Evolutionary conservation across 2,888 invertebrate genomes (phyloP).

Genomic region (Andricus quercusramuli): DNA sequence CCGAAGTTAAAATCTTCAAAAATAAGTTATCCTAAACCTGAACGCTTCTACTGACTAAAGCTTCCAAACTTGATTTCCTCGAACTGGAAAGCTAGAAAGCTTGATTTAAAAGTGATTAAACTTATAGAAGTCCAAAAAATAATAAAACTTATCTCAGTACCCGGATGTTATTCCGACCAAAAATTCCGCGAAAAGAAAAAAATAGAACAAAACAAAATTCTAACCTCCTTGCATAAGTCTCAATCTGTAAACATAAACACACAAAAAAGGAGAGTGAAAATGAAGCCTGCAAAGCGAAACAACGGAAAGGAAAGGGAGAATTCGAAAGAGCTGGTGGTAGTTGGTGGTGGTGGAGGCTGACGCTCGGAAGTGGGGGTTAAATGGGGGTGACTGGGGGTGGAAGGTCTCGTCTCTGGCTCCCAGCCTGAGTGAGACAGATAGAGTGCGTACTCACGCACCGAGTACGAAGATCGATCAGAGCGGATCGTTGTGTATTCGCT

Average conservation of each 20-base stretch:
- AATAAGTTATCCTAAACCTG: too few relatives aligned
- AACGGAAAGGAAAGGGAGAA: conserved; percentile 1
- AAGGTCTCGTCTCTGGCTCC: neutral
- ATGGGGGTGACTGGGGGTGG: neutral
- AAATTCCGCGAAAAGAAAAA: too few relatives aligned
- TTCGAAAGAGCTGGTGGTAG: neutral
- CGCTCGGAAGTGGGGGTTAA: neutral
- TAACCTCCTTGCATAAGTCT: neutral
- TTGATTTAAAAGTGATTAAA: too few relatives aligned
- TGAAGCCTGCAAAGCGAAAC: neutral
- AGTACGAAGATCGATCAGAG: conserved; percentile 66
- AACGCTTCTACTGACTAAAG: too few relatives aligned
- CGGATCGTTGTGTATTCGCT: conserved; percentile 66
- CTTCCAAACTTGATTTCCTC: too few relatives aligned
- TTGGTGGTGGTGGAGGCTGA: neutral
- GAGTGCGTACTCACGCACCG: conserved; percentile 59
- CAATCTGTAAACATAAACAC: conserved; percentile 16
- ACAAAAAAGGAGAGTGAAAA: neutral
- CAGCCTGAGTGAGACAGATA: conserved; percentile 3
- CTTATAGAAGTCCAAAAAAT: too few relatives aligned
- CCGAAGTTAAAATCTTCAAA: too few relatives aligned
- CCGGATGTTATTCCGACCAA: too few relatives aligned
- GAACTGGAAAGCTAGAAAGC: too few relatives aligned
- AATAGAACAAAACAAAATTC: neutral
- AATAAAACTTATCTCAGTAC: too few relatives aligned